Conservation (phyloP, 92 coral and sea anemone species). For the Umimayanthus chanpuru region DNA sequence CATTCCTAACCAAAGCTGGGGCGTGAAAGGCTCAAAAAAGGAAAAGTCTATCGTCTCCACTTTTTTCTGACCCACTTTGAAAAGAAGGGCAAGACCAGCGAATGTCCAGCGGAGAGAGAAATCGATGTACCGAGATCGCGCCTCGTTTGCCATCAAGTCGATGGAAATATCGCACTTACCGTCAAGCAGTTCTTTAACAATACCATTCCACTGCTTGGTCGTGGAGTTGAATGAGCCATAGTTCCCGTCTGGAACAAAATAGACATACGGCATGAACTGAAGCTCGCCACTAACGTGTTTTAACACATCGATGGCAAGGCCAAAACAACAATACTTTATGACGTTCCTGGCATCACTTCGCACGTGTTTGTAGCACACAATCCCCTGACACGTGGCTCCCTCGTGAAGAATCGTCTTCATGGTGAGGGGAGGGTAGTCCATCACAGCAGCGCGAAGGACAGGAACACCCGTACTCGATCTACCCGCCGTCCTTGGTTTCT, state of each 20-base stretch:
- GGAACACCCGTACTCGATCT: slow-evolving; percentile 54
- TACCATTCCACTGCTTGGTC: slow-evolving; percentile 74
- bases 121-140: slow-evolving; percentile 81
- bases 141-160: slow-evolving; percentile 89
- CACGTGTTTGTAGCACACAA: slow-evolving; percentile 60
- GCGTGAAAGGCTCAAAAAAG: slow-evolving; percentile 76
- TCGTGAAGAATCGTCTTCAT: slow-evolving; percentile 70
- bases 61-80: slow-evolving; percentile 82
- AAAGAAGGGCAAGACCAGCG: slow-evolving; percentile 83
- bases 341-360: slow-evolving; percentile 34
- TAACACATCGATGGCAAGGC: slow-evolving; percentile 82
- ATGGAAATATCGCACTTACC: slow-evolving; percentile 81
- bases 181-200: slow-evolving; percentile 69
- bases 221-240: slow-evolving; percentile 84
- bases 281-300: slow-evolving; percentile 72
- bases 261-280: slow-evolving; percentile 77
- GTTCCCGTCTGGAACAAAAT: slow-evolving; percentile 87
- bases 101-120: slow-evolving; percentile 89
- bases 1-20: slow-evolving; percentile 76
- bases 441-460: slow-evolving; percentile 76
- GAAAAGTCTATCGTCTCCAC: slow-evolving; percentile 75
- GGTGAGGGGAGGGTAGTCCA: slow-evolving; percentile 87
- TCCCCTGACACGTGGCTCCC: slow-evolving; percentile 67
- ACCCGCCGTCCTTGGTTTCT: slow-evolving; percentile 1
- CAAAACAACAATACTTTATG: slow-evolving; percentile 76